Evolutionary conservation across 1,140 invertebrate genomes (phyloP).

Genomic region (Pseudomyrmex gracilis): DNA sequence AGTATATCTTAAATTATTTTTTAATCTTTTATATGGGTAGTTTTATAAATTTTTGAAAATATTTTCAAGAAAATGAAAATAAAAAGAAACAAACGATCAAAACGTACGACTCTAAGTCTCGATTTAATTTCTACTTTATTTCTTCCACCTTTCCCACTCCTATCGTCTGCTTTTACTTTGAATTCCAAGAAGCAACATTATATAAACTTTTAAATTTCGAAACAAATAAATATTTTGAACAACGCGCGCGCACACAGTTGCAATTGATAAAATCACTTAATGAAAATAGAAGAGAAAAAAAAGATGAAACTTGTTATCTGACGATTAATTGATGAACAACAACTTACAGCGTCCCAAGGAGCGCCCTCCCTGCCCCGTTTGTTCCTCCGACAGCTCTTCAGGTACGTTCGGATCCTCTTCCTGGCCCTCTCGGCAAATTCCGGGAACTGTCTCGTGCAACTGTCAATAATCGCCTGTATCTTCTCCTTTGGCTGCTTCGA

Average conservation of each 20-base stretch:
- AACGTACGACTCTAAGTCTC: too few species aligned
- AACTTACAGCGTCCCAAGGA: slow-evolving; percentile 90
- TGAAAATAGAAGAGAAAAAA: too few species aligned
- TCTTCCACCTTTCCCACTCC: too few species aligned
- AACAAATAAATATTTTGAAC: too few species aligned
- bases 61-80: not conserved
- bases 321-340: not conserved
- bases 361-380: slow-evolving; percentile 94
- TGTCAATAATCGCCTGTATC: slow-evolving; percentile 98
- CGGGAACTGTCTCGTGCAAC: slow-evolving; percentile 97
- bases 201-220: too few species aligned
- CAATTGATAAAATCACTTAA: too few species aligned
- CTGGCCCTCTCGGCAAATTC: slow-evolving; percentile 97
- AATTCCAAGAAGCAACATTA: too few species aligned
- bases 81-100: not conserved
- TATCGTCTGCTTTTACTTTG: too few species aligned
- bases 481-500: slow-evolving; percentile 99
- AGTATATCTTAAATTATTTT: too few species aligned
- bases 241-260: too few species aligned
- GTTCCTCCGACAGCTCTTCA: slow-evolving; percentile 97
- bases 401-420: slow-evolving; percentile 97
- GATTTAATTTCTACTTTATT: too few species aligned
- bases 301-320: not conserved
- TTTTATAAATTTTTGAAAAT: not conserved
- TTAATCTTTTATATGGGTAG: too few species aligned